Evolutionary conservation across 2,113 vertebrate species (phyloP), one percentile per base, ranked within the genome.

Genomic region (Ammodytes marinus): DNA sequence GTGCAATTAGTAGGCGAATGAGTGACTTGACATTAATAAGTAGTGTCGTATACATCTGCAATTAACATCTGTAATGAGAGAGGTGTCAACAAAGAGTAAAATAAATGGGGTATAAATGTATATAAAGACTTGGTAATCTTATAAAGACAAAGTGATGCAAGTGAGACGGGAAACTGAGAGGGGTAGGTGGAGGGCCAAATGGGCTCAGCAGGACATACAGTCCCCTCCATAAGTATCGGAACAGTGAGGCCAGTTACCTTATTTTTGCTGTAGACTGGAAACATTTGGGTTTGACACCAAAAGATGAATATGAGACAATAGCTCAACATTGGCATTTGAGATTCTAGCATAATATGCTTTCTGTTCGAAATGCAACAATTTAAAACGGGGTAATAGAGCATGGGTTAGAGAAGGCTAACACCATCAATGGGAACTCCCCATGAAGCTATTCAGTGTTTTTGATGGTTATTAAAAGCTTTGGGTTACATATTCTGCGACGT

Each of bases 41-140:
- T 70, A 49, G 52, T 71, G 57, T 85, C 85, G 68, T 73, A 58
- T 50, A 90, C 88, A n/a, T n/a, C 82, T 87, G 81, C 83, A 91
- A 87, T 95, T 93, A 93, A 86, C 79, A 89, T 82, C 67, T 78
- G 80, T 90, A 90, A 92, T 77, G 76, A 88, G 82, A 67, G 74
- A 58, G 67, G 81, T 84, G 85, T 88, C 90, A 89, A 92, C 79
- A 53, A 88, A 67, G 46, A 72, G 74, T 52, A 84, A 27, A 27
- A 27, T 27, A 27, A 27, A 27, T 27, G 27, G 27, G 27, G 27
- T 27, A 27, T 27, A 70, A 1, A 11, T 83, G 55, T 73, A 49
- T 77, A 69, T 27, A 68, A 74, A 82, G 58, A 42, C 50, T 35
- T 8, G 1, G 47, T 70, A 76, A 74, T 74, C 64, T 82, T 76